A percentile compares a stretch with the other conserved stretches of the same genome.
Conservation (phyloP, 2,113 vertebrate species). For the Egretta garzetta region DNA sequence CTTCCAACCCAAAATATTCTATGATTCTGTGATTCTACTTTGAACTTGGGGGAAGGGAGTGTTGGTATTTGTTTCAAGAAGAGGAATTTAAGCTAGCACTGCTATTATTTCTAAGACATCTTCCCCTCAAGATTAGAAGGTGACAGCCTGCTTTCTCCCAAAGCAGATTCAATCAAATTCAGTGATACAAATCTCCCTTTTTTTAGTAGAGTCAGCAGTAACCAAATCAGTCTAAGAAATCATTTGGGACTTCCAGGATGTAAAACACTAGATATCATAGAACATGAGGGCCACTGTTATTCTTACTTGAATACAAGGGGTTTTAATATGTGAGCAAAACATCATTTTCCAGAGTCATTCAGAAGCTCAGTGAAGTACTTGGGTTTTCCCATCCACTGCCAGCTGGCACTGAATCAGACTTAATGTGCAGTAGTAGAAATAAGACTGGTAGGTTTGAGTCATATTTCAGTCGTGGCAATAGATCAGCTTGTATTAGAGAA, state of each 20-base stretch:
- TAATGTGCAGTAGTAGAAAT: neutral
- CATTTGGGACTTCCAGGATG: neutral
- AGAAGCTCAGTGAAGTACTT: neutral
- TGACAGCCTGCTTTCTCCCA: neutral
- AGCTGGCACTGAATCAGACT: neutral
- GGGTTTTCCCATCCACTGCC: neutral
- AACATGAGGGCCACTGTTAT: neutral
- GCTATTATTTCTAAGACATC: neutral
- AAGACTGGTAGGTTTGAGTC: conserved; percentile 7
- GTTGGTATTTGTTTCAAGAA: neutral
- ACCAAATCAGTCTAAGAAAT: neutral
- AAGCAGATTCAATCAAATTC: neutral
- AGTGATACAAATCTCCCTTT: neutral
- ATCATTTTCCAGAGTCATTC: neutral
- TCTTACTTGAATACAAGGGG: neutral
- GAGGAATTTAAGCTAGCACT: neutral
- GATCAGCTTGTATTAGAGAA: neutral
- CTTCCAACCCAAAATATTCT: too few relatives aligned
- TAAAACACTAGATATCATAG: neutral
- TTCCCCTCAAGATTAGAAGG: neutral
- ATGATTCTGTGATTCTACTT: neutral
- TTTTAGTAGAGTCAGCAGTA: neutral
- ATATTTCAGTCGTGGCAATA: neutral
- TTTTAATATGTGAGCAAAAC: neutral
- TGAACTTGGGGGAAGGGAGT: neutral